Conservation (phyloP, 2,797 vertebrate species). For the Sparus aurata region DNA sequence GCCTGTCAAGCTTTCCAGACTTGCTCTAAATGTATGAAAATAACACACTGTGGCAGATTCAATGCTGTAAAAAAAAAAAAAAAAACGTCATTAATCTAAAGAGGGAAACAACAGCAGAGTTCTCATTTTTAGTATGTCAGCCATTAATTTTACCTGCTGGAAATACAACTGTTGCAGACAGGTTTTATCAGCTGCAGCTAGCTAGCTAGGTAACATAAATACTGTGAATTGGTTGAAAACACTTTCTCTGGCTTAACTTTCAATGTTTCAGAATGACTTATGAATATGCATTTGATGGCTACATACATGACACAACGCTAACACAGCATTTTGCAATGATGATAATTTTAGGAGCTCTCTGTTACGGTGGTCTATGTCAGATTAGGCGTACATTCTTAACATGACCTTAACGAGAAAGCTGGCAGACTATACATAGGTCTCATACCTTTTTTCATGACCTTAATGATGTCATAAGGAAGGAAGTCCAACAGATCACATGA, state of each 20-base stretch:
- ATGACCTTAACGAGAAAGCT: background rate
- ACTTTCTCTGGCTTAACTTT: too few species aligned
- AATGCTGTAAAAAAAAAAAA: background rate
- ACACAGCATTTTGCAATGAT: background rate
- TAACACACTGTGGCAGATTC: background rate
- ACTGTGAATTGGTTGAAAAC: background rate
- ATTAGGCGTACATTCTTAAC: background rate
- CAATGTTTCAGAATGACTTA: too few species aligned
- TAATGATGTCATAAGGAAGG: too few species aligned
- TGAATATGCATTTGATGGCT: background rate
- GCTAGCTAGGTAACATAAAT: background rate
- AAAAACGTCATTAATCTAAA: too few species aligned
- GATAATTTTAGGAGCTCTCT: background rate
- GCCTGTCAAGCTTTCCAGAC: background rate
- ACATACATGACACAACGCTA: background rate
- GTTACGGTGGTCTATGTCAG: background rate
- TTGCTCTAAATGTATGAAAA: background rate
- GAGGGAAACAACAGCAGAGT: background rate
- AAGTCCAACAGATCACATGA: too few species aligned
- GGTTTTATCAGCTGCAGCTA: background rate
- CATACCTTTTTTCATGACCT: background rate
- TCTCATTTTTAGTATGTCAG: background rate
- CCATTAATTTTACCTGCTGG: background rate
- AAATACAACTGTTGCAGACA: too few species aligned
- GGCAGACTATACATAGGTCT: background rate